phyloP scores from a whole-genome alignment of 2,888 invertebrate species.

The Xestia rhomboidea region DNA sequence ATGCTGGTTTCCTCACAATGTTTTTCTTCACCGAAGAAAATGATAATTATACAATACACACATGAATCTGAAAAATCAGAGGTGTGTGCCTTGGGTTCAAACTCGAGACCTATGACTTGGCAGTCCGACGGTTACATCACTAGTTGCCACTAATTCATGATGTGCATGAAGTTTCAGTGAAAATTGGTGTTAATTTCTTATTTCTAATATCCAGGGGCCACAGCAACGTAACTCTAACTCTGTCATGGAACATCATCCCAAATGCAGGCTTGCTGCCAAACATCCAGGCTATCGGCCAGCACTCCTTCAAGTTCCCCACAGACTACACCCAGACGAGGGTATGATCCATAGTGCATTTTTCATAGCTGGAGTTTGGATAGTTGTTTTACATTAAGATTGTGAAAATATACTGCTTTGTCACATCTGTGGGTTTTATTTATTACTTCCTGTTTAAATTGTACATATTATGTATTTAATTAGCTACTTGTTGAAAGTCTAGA shows the following conservation, averaged over 20 bases:
- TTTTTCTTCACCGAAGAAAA: too few species aligned
- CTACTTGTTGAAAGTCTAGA: slow-evolving; percentile 12
- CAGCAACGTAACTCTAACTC: slow-evolving; percentile 97
- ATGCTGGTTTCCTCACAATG: too few species aligned
- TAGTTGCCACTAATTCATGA: too few species aligned
- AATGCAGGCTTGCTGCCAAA: slow-evolving; percentile 99
- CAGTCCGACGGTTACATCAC: too few species aligned
- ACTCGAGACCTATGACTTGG: too few species aligned
- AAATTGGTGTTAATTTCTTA: neutral
- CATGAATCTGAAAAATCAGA: too few species aligned
- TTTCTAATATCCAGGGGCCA: slow-evolving; percentile 93
- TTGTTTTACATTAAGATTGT: slow-evolving; percentile 74
- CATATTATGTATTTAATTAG: slow-evolving; percentile 21
- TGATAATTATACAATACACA: too few species aligned
- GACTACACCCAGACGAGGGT: slow-evolving; percentile 94
- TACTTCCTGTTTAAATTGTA: slow-evolving; percentile 44
- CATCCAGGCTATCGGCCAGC: slow-evolving; percentile 95
- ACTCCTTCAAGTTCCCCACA: slow-evolving; percentile 97
- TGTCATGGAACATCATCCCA: slow-evolving; percentile 99
- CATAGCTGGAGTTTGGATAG: slow-evolving; percentile 58
- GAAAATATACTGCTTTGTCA: slow-evolving; percentile 75
- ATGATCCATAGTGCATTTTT: slow-evolving; percentile 78
- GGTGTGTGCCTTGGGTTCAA: too few species aligned
- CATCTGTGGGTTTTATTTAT: slow-evolving; percentile 71
- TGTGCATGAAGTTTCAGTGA: neutral